These are phyloP conservation scores for Oligia latruncula DNA, from an alignment of 2,888 invertebrate genomes.

Conservation along the genomic window DNA sequence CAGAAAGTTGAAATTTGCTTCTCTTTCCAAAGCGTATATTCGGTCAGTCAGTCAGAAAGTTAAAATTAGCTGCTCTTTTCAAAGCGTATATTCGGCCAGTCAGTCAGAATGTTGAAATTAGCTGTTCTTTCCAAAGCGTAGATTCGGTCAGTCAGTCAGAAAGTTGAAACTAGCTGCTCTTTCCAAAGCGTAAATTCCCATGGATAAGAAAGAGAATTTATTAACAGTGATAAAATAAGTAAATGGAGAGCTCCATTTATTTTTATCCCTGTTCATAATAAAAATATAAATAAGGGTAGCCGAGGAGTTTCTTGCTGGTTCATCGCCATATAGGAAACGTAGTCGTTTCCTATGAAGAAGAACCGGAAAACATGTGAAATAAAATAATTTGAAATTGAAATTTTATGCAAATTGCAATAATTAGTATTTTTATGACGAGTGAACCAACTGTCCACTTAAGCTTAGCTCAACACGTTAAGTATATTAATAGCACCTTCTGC, in stretches of 20 bases:
- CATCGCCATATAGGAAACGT: not conserved
- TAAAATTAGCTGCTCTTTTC: no score
- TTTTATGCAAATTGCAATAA: not conserved
- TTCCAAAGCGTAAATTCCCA: no score
- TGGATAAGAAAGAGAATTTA: not conserved
- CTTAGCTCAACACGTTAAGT: not conserved
- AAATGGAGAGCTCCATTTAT: not conserved
- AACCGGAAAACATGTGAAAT: no score
- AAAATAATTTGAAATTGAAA: not conserved
- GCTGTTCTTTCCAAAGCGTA: no score
- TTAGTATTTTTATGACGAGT: no score
- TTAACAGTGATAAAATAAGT: not conserved
- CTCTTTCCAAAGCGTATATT: no score
- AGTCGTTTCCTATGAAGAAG: not conserved
- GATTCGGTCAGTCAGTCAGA: not conserved
- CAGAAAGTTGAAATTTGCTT: no score
- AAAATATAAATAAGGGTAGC: not conserved
- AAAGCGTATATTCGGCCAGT: no score
- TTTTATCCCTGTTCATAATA: not conserved
- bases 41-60: no score
- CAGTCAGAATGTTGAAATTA: no score
- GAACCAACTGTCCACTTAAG: no score
- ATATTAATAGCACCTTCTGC: not conserved
- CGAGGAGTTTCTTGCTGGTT: not conserved
- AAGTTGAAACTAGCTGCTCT: not conserved